Conservation (phyloP, 2,888 invertebrate species). For the Tetheella fluctuosa region DNA sequence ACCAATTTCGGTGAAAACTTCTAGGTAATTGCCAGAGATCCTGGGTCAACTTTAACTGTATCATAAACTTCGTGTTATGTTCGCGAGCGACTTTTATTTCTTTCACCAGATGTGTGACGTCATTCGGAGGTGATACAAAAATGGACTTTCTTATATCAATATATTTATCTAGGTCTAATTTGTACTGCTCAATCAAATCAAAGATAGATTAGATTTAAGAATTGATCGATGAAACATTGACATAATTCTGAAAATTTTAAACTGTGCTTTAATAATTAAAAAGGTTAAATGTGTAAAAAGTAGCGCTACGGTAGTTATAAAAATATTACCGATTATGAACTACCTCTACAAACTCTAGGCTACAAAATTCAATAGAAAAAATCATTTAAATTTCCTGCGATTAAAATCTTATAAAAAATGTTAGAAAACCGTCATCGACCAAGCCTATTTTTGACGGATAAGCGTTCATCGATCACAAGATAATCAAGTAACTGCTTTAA, state of each 20-base stretch:
- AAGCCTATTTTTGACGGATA: conserved; percentile 47
- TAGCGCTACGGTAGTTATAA: no score
- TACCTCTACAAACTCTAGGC: no score
- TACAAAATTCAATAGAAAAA: neutral
- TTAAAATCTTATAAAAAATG: neutral
- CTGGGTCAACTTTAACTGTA: neutral
- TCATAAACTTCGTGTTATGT: neutral
- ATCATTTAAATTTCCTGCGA: neutral
- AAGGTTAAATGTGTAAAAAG: no score
- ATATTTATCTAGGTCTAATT: no score
- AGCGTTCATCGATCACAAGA: conserved; percentile 20
- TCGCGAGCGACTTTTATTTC: neutral
- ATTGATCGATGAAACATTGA: no score
- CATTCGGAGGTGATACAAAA: neutral
- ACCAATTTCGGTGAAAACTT: neutral
- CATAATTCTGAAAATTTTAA: no score
- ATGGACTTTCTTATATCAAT: no score
- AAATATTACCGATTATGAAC: no score
- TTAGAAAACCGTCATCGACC: conserved; percentile 39
- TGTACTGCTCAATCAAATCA: no score
- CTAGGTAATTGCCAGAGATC: neutral
- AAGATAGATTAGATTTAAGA: no score
- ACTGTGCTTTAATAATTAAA: no score
- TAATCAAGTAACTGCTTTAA: neutral
- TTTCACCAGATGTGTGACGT: neutral